phyloP scores from a whole-genome alignment of 1,140 invertebrate species.

The Listronotus bonariensis region DNA sequence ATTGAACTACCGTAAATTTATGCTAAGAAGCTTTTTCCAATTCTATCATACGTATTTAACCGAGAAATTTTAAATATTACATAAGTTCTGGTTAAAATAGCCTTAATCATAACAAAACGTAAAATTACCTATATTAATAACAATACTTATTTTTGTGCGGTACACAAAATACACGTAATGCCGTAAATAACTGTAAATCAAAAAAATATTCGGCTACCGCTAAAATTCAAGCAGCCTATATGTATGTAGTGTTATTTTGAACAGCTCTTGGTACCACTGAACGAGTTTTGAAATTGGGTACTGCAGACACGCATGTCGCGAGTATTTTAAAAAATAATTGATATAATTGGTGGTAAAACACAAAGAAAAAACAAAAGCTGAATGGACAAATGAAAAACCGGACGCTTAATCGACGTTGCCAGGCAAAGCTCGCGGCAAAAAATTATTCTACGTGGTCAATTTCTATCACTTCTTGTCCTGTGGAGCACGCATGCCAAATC shows the following conservation, averaged over 20 bases:
- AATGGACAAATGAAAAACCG: constrained; percentile 8
- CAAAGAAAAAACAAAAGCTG: neutral
- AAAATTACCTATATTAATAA: neutral
- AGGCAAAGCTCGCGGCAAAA: neutral
- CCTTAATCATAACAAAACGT: neutral
- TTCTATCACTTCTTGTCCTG: constrained; percentile 7
- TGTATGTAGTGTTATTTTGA: no score
- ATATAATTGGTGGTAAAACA: constrained; percentile 6
- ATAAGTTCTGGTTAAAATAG: neutral
- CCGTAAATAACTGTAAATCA: no score
- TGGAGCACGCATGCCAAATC: neutral
- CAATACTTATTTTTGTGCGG: neutral
- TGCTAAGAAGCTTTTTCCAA: neutral
- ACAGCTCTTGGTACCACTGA: neutral
- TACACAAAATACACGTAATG: neutral
- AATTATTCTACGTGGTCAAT: constrained; percentile 8
- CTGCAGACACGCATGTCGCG: constrained; percentile 2
- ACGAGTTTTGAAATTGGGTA: constrained; percentile 3
- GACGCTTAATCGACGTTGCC: constrained; percentile 1
- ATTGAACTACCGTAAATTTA: constrained; percentile 6
- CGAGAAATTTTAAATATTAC: constrained; percentile 10
- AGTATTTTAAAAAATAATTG: constrained; percentile 9
- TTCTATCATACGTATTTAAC: constrained; percentile 4
- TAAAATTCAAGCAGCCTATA: no score
- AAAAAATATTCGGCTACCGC: no score